phyloP scores from a whole-genome alignment of 1,140 invertebrate species.

The Anastatus disparis region DNA sequence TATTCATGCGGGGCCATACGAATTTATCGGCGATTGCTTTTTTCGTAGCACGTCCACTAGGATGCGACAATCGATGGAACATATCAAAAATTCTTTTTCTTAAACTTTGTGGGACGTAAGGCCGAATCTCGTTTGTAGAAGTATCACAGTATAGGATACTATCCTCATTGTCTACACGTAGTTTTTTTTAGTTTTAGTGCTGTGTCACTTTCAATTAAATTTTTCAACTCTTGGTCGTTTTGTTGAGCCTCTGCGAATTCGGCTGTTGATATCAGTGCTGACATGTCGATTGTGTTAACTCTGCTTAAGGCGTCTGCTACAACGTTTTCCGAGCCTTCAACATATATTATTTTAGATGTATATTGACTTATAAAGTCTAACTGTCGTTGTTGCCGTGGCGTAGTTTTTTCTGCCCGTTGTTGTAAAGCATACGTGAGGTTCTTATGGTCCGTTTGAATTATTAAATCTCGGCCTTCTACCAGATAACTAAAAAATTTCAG shows the following conservation, averaged over 20 bases:
- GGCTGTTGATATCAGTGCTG: neutral
- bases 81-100: neutral
- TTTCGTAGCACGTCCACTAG: constrained; percentile 14
- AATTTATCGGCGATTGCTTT: constrained; percentile 15
- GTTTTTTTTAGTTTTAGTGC: neutral
- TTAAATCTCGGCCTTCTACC: neutral
- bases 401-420: neutral
- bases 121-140: neutral
- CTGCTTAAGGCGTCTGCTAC: too few species aligned
- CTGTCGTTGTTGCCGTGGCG: neutral
- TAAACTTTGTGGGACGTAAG: constrained; percentile 11
- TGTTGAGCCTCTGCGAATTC: neutral
- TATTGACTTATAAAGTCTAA: neutral
- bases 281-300: too few species aligned
- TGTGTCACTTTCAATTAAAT: too few species aligned
- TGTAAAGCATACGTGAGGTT: neutral
- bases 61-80: constrained; percentile 13
- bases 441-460: neutral
- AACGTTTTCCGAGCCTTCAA: too few species aligned
- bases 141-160: neutral
- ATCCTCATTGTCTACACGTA: neutral
- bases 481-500: neutral
- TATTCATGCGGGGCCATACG: constrained; percentile 41
- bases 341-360: neutral
- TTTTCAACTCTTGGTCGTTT: neutral